Base-by-base conservation (phyloP, 2,797 vertebrate species). In the Mus minutoides region DNA sequence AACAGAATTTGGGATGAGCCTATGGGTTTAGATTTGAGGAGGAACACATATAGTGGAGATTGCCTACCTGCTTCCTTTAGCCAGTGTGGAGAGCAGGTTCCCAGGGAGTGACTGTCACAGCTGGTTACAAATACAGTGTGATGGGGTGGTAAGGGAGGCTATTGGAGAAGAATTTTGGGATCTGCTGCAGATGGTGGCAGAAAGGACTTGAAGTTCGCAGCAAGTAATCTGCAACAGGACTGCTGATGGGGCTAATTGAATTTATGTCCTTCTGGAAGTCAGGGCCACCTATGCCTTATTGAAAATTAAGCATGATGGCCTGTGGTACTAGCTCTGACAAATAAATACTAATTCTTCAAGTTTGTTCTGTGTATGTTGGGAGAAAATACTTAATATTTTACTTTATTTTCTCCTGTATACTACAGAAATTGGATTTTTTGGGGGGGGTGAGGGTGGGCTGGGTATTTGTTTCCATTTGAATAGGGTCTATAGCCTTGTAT, bases 301-400 rank as follows among this genome's bases (percentile, higher is more conserved):
- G 19, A 26, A 92, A 94, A 94, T 64, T 37, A 79, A 90, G 90
- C 84, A 94, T 92, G 78, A 5, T 87, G 75, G 37, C 37, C 14
- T 31, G 3, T 46, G n/a, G 6, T 56, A 92, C 22, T 22, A 46
- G 67, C 29, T 91, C 13, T 76, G 46, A 10, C 19, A 88, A 86
- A 88, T 46, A 49, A 12, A 1, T 79, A 24, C 69, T 84, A 78
- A 31, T 82, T 43, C 29, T 85, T 43, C 8, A 16, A 3, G 37
- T 85, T 96, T 93, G n/a, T 88, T 94, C 90, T 56, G 43, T 79
- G 13, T 54, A 77, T n/a, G 79, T 91, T 90, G 2, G 16, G 9
- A 71, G 8, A 94, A 88, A 49, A 37, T 90, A 43, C 11, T 91
- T 90, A 95, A 90, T 12, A 69, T 94, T 90, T 92, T 84, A 88